Evolutionary conservation across 2,113 vertebrate genomes (phyloP).

Genomic region (Syrrhaptes paradoxus): DNA sequence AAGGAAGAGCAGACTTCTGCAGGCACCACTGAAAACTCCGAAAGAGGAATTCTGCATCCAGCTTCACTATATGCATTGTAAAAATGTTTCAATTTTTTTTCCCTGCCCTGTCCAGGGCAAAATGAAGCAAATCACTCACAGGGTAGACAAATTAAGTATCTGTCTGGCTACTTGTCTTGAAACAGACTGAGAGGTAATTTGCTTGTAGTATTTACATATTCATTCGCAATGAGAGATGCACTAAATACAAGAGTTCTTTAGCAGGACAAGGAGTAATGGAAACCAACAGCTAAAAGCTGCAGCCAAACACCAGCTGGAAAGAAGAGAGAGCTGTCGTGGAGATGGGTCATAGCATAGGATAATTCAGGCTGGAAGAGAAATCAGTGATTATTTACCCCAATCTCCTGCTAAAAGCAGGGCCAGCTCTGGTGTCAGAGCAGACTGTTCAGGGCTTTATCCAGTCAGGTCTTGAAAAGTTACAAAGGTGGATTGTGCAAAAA

Average conservation of each 20-base stretch:
- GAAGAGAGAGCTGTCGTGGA: not conserved
- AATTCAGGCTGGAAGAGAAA: not conserved
- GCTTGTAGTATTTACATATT: not conserved
- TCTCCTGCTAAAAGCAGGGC: not conserved
- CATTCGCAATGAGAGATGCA: not conserved
- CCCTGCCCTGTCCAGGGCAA: not conserved
- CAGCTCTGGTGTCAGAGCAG: not conserved
- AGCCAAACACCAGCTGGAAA: not conserved
- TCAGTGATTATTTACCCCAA: not conserved
- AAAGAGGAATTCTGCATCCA: not conserved
- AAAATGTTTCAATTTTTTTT: not conserved
- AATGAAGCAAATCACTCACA: not conserved
- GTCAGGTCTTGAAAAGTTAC: not conserved
- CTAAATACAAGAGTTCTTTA: not conserved
- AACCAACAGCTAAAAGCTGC: not conserved
- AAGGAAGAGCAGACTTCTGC: not conserved
- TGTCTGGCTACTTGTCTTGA: not conserved
- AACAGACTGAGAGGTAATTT: not conserved
- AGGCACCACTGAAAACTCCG: not conserved
- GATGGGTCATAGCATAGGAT: not conserved
- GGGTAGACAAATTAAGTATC: not conserved
- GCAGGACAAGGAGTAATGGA: not conserved
- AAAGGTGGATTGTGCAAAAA: not conserved
- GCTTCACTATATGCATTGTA: not conserved
- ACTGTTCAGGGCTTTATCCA: not conserved